Conservation (phyloP, 2,113 vertebrate species). For the Suncus etruscus region DNA sequence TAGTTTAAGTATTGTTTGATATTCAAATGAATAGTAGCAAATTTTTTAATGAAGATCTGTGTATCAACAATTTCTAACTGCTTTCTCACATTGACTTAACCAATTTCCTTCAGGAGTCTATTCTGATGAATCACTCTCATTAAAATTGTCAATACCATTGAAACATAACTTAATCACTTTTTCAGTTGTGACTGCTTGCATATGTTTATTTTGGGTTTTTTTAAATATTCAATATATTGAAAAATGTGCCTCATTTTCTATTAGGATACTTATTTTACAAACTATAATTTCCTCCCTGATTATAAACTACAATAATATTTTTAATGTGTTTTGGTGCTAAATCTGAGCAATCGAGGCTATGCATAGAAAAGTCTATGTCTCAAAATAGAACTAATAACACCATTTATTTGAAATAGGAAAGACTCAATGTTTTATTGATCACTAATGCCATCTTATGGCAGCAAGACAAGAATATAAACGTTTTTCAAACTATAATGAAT, state of each 20-base stretch:
- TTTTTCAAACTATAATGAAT: not conserved
- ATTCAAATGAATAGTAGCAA: conserved; percentile 14
- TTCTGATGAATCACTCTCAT: conserved; percentile 6
- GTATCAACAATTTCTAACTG: not conserved
- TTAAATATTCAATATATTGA: not conserved
- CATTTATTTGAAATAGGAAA: not conserved
- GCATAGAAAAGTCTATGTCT: not conserved
- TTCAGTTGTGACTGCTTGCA: not conserved
- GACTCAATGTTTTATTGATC: not conserved
- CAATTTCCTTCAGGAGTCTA: not conserved
- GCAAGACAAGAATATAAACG: not conserved
- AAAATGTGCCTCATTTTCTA: not conserved
- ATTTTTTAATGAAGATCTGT: not conserved
- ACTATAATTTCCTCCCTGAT: not conserved
- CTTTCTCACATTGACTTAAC: not conserved
- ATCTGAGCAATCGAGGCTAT: not conserved
- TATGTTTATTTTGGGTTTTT: not conserved
- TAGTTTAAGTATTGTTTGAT: not conserved
- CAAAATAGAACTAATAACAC: not conserved
- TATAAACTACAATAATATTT: not conserved
- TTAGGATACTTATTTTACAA: not conserved
- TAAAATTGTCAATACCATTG: not conserved
- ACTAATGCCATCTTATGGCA: not conserved
- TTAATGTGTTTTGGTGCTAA: not conserved
- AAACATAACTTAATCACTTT: not conserved